Conservation (phyloP, 2,797 vertebrate species). For the Phrynocephalus vlangalii region DNA sequence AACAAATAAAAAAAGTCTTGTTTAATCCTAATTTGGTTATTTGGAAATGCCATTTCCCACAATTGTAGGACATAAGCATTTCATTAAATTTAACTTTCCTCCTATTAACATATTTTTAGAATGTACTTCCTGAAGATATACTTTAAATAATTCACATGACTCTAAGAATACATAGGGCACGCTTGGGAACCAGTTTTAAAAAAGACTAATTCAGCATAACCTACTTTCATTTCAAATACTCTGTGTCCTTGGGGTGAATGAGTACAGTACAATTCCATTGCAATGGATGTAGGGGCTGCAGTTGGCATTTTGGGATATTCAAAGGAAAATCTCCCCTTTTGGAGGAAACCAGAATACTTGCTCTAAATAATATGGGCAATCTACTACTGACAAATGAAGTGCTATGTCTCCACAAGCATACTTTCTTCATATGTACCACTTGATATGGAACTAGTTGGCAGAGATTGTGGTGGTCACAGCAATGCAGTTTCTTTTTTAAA, state of each 20-base stretch:
- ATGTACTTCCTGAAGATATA: neutral
- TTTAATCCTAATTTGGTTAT: neutral
- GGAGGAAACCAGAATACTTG: neutral
- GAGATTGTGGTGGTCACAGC: too few relatives aligned
- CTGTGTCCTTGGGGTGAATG: neutral
- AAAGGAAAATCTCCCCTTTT: neutral
- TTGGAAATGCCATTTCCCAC: neutral
- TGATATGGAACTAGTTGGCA: too few relatives aligned
- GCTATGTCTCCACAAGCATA: too few relatives aligned
- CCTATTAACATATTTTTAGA: neutral
- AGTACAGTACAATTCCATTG: too few relatives aligned
- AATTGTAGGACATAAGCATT: neutral
- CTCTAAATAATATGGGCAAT: neutral
- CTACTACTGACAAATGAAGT: too few relatives aligned
- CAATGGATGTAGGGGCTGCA: neutral
- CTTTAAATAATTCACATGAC: neutral
- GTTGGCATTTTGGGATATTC: neutral
- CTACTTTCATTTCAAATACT: too few relatives aligned
- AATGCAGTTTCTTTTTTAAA: too few relatives aligned
- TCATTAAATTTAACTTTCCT: neutral
- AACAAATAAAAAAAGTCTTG: neutral
- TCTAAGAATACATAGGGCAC: slow-evolving; percentile 4
- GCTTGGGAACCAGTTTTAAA: neutral
- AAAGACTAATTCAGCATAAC: too few relatives aligned
- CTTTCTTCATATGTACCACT: too few relatives aligned